These are phyloP conservation scores for Volucella zonaria DNA, from an alignment of 2,888 invertebrate genomes.

Conservation along the genomic window DNA sequence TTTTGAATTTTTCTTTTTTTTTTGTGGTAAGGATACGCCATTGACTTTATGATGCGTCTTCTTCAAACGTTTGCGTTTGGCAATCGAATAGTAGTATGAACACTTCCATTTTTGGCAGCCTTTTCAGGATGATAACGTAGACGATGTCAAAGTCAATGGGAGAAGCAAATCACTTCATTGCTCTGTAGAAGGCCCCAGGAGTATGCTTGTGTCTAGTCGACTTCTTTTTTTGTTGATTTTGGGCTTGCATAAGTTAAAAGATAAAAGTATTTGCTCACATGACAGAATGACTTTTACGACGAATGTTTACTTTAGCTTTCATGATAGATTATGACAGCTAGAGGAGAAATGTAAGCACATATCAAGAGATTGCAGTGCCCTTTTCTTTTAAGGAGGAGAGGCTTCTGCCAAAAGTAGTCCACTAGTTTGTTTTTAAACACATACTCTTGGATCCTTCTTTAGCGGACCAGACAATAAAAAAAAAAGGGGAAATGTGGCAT, in stretches of 20 bases:
- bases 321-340: not conserved
- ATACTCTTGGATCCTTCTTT: no score
- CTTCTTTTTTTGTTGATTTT: slow-evolving; percentile 5
- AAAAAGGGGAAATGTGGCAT: no score
- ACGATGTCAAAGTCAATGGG: slow-evolving; percentile 7
- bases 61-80: slow-evolving; percentile 59
- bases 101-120: slow-evolving; percentile 37
- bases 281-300: slow-evolving; percentile 22
- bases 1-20: slow-evolving; percentile 26
- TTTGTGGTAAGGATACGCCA: not conserved
- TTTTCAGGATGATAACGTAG: slow-evolving; percentile 21
- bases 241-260: slow-evolving; percentile 38
- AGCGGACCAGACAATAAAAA: no score
- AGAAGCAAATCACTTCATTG: slow-evolving; percentile 48
- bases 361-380: no score
- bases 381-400: no score
- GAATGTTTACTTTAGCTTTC: slow-evolving; percentile 11
- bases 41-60: slow-evolving; percentile 35
- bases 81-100: slow-evolving; percentile 27
- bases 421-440: no score
- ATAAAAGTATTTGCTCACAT: slow-evolving; percentile 33
- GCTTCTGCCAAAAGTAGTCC: no score
- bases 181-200: slow-evolving; percentile 4
- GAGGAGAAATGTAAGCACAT: no score
- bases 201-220: slow-evolving; percentile 33